These are phyloP conservation scores for Azemiops feae DNA, from an alignment of 2,113 vertebrate species.

Conservation along the genomic window DNA sequence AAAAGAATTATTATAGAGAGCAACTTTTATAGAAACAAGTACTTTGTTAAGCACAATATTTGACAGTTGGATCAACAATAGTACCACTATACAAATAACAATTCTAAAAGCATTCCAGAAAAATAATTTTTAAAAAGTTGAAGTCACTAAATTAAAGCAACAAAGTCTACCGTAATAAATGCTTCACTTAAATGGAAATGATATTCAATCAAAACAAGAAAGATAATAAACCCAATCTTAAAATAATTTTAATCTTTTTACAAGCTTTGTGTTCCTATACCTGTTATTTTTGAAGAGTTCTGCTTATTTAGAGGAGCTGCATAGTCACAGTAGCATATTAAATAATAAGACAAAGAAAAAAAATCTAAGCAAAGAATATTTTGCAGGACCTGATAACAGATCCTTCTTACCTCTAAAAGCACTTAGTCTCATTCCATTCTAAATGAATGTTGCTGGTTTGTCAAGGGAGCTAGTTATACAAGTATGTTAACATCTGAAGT, in stretches of 20 bases:
- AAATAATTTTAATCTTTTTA: neutral
- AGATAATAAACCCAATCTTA: neutral
- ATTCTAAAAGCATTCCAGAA: neutral
- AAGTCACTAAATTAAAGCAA: neutral
- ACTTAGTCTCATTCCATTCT: conserved; percentile 14
- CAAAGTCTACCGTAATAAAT: neutral
- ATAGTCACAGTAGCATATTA: conserved; percentile 16
- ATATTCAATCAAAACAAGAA: neutral
- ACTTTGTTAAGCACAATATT: neutral
- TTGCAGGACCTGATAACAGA: neutral
- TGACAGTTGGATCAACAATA: neutral
- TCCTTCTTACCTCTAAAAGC: neutral
- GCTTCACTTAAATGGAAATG: neutral
- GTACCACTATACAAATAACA: neutral
- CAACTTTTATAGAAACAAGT: neutral
- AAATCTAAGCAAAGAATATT: conserved; percentile 14
- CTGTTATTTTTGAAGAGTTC: neutral
- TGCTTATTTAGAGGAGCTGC: neutral
- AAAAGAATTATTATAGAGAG: neutral
- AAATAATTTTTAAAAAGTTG: neutral
- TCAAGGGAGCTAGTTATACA: conserved; percentile 11
- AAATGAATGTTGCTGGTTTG: neutral
- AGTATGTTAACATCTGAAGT: neutral
- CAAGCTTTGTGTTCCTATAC: neutral
- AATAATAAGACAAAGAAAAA: conserved; percentile 14